Conservation (phyloP, 2,888 invertebrate genomes). For the Charanyca ferruginea region DNA sequence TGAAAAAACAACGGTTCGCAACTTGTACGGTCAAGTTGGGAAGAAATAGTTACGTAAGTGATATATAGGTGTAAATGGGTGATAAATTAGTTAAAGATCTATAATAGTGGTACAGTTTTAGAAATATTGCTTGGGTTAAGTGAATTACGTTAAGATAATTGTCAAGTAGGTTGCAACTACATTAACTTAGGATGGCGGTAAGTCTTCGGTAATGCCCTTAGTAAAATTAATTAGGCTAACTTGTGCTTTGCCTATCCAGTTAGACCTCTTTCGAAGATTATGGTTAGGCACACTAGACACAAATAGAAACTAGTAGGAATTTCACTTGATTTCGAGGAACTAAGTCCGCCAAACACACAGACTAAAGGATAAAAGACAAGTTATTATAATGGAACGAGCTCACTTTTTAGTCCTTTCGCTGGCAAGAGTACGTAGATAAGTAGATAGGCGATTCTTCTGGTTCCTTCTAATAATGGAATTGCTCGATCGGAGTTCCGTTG, state of each 20-base stretch:
- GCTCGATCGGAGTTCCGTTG: conserved; percentile 7
- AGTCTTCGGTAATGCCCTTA: no score
- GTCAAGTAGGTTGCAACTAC: no score
- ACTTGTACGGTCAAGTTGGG: not conserved
- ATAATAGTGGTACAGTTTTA: no score
- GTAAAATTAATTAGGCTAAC: no score
- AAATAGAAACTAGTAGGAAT: not conserved
- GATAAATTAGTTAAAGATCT: no score
- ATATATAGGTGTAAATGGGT: not conserved
- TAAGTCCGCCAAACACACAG: not conserved
- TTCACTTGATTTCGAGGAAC: not conserved
- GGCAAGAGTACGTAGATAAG: not conserved
- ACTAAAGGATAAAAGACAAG: not conserved
- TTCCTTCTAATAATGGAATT: conserved; percentile 5
- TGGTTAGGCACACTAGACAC: conserved; percentile 7
- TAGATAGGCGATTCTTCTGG: not conserved
- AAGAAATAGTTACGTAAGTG: not conserved
- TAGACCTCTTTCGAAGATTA: no score
- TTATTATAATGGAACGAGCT: conserved; percentile 15
- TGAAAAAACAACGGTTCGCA: conserved; percentile 2
- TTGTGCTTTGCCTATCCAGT: no score
- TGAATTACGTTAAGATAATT: no score
- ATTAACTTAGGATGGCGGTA: not conserved
- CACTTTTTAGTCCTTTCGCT: not conserved
- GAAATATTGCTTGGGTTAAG: no score